Conservation (phyloP, 2,888 invertebrate genomes). For the Troides aeacus region DNA sequence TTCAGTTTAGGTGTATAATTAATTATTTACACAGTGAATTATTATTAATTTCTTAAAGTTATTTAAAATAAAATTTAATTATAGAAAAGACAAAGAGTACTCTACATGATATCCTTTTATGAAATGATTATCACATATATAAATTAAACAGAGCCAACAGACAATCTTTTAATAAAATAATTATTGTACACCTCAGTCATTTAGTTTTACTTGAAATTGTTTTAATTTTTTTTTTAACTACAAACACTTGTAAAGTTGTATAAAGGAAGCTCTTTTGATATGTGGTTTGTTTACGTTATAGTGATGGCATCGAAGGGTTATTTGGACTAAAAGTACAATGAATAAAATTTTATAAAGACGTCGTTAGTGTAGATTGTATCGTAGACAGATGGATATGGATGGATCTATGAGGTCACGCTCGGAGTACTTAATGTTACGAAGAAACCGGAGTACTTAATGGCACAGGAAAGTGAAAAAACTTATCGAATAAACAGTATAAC, state of each 20-base stretch:
- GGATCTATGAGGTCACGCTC: neutral
- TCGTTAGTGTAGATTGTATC: neutral
- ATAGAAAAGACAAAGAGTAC: too few relatives aligned
- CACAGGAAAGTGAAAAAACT: conserved; percentile 7
- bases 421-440: neutral
- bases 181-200: neutral
- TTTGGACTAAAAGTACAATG: conserved; percentile 23
- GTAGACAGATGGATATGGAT: neutral
- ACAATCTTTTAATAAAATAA: too few relatives aligned
- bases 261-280: conserved; percentile 33
- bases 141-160: too few relatives aligned
- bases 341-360: conserved; percentile 11
- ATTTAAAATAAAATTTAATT: too few relatives aligned
- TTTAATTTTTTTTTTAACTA: neutral
- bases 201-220: neutral
- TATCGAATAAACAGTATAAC: neutral
- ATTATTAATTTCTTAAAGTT: too few relatives aligned
- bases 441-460: neutral
- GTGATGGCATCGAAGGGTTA: neutral
- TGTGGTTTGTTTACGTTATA: conserved; percentile 29
- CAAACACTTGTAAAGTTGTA: too few relatives aligned
- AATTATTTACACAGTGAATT: too few relatives aligned
- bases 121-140: too few relatives aligned
- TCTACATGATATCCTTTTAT: too few relatives aligned
- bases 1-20: too few relatives aligned